Percentiles rank a stretch among this genome's conserved stretches.
Conservation (phyloP, 2,888 invertebrate species). For the Molorchus minor region DNA sequence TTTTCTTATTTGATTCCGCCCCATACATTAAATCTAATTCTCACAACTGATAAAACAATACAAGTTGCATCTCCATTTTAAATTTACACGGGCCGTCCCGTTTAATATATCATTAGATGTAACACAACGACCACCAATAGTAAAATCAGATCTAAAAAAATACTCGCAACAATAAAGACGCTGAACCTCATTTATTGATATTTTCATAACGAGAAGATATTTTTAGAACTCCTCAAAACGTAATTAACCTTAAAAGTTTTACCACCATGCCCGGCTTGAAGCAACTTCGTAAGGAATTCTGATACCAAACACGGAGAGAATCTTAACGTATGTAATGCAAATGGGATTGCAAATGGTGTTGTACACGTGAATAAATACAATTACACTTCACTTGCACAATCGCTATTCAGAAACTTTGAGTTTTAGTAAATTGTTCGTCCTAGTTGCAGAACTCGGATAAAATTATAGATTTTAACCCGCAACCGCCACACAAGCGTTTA, state of each 20-base stretch:
- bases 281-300: not conserved
- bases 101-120: too few relatives aligned
- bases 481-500: constrained; percentile 55
- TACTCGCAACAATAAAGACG: too few relatives aligned
- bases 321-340: constrained; percentile 26
- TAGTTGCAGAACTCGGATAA: constrained; percentile 48
- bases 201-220: too few relatives aligned
- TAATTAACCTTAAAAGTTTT: not conserved
- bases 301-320: constrained; percentile 2
- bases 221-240: too few relatives aligned
- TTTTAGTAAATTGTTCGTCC: constrained; percentile 27
- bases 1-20: too few relatives aligned
- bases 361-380: constrained; percentile 34
- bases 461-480: constrained; percentile 57
- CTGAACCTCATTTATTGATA: too few relatives aligned
- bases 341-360: constrained; percentile 23
- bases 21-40: too few relatives aligned
- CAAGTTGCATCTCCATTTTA: too few relatives aligned
- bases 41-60: too few relatives aligned
- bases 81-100: too few relatives aligned
- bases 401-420: constrained; percentile 26
- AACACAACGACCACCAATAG: too few relatives aligned
- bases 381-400: constrained; percentile 29
- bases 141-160: too few relatives aligned
- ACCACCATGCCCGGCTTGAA: not conserved